A percentile compares a stretch with the other conserved stretches of the same genome.
phyloP scores from a whole-genome alignment of 2,113 vertebrate species.

The Semicossyphus pulcher region DNA sequence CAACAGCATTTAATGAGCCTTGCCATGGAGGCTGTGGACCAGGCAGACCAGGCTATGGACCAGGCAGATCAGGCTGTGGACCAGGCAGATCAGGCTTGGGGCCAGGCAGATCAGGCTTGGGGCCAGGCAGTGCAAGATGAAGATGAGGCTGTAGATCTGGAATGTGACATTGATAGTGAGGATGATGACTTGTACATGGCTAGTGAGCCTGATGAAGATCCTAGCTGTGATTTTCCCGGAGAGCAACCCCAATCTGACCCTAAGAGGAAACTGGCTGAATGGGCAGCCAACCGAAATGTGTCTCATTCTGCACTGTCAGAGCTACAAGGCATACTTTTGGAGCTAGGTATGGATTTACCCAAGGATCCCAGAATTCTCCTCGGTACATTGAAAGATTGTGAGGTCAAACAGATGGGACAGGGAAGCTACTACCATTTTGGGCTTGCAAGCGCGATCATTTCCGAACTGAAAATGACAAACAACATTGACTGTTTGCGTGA shows the following conservation, averaged over 20 bases:
- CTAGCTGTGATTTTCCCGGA: not conserved
- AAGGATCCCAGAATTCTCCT: conserved; percentile 32
- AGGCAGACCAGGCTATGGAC: not conserved
- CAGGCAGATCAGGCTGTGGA: not conserved
- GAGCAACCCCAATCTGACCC: not conserved
- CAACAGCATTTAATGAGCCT: conserved; percentile 11
- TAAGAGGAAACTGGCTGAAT: conserved; percentile 31
- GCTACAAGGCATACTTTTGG: not conserved
- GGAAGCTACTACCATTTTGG: conserved; percentile 46
- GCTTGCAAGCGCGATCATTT: not conserved
- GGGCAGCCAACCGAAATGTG: conserved; percentile 25
- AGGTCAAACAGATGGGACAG: conserved; percentile 34
- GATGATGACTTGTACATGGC: not conserved
- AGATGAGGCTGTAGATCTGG: too few relatives aligned
- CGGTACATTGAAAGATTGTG: conserved; percentile 12
- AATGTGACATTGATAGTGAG: not conserved
- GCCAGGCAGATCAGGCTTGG: not conserved
- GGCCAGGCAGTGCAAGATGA: too few relatives aligned
- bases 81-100: not conserved
- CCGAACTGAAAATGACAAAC: not conserved
- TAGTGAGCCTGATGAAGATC: not conserved
- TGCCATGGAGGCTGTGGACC: not conserved
- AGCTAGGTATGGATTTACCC: conserved; percentile 12
- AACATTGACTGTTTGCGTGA: not conserved
- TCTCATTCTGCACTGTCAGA: conserved; percentile 29